These are phyloP conservation scores for Orycteropus afer DNA, from an alignment of 2,113 vertebrate species.

Conservation along the genomic window DNA sequence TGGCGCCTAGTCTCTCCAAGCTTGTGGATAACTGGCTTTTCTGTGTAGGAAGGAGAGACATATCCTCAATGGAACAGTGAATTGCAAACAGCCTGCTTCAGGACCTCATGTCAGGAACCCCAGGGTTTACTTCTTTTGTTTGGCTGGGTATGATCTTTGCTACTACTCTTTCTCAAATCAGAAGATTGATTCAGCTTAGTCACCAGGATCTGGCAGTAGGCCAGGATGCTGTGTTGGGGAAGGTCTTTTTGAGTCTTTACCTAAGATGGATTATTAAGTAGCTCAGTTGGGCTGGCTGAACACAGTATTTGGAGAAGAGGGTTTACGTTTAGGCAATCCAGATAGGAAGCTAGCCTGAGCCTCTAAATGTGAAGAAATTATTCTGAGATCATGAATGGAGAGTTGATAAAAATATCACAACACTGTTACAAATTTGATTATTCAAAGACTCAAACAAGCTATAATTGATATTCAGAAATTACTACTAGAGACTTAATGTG, in stretches of 20 bases:
- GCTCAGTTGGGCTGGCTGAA: background rate
- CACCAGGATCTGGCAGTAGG: background rate
- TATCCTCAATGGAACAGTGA: background rate
- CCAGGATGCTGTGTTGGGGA: background rate
- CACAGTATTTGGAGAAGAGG: background rate
- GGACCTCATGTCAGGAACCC: background rate
- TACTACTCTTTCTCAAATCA: conserved; percentile 11
- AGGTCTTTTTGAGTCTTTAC: background rate
- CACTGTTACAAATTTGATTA: background rate
- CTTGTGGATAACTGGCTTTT: background rate
- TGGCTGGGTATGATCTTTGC: background rate
- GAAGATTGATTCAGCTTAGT: background rate
- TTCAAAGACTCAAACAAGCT: conserved; percentile 1
- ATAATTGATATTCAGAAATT: background rate
- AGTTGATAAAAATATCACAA: background rate
- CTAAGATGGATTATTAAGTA: background rate
- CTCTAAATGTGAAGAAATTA: background rate
- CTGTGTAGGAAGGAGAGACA: background rate
- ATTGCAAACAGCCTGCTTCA: background rate
- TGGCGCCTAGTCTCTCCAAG: background rate
- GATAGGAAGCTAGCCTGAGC: background rate
- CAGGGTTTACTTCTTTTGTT: background rate
- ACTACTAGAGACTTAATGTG: background rate
- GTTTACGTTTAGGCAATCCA: background rate
- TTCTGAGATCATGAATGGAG: conserved; percentile 3